These are phyloP conservation scores for Gasteruption jaculator DNA, from an alignment of 2,888 invertebrate genomes.

Conservation along the genomic window DNA sequence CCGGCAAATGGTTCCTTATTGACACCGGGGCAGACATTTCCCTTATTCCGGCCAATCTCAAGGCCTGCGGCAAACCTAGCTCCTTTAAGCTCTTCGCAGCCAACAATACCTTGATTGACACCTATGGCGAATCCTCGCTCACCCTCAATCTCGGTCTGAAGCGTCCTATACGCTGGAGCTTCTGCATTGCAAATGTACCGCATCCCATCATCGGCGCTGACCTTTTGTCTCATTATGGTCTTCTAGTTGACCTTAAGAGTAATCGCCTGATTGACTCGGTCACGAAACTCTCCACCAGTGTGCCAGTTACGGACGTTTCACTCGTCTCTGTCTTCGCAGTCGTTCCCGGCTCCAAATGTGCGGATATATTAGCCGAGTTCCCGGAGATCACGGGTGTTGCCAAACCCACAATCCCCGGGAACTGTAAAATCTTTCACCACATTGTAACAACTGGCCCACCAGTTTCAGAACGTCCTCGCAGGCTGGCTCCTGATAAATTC, in stretches of 20 bases:
- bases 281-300: background rate
- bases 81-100: background rate
- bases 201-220: conserved; percentile 22
- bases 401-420: conserved; percentile 10
- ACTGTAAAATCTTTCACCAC: conserved; percentile 23
- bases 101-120: conserved; percentile 24
- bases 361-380: conserved; percentile 9
- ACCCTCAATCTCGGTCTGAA: conserved; percentile 19
- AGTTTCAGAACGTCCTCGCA: conserved; percentile 33
- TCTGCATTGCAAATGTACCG: conserved; percentile 19
- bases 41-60: background rate
- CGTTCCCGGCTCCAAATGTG: background rate
- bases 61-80: background rate
- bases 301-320: conserved; percentile 2
- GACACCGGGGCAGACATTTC: conserved; percentile 10
- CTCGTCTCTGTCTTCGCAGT: conserved; percentile 2
- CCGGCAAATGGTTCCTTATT: conserved; percentile 4
- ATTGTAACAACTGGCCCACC: conserved; percentile 42
- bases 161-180: conserved; percentile 20
- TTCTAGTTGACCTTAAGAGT: conserved; percentile 4
- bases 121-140: conserved; percentile 17
- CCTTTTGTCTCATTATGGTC: conserved; percentile 12
- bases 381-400: conserved; percentile 15
- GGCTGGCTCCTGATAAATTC: conserved; percentile 38
- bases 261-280: conserved; percentile 7